phyloP scores from a whole-genome alignment of 2,888 invertebrate genomes.

The Luffia ferchaultella region DNA sequence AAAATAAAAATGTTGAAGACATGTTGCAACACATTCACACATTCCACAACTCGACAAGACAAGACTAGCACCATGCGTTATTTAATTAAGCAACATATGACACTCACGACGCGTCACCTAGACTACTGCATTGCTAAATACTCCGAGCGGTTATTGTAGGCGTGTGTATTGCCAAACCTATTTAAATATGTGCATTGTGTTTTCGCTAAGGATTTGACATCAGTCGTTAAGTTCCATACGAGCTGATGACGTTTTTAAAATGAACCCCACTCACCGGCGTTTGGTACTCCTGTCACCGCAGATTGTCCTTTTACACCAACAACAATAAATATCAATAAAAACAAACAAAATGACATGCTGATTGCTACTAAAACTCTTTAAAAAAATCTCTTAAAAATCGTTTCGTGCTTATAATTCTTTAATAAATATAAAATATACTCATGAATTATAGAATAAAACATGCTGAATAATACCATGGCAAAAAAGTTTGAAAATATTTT shows the following conservation, averaged over 20 bases:
- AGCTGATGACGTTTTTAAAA: not conserved
- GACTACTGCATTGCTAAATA: not conserved
- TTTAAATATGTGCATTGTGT: not conserved
- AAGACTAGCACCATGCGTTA: not conserved
- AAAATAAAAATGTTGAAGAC: no score
- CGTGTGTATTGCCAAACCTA: not conserved
- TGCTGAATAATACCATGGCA: constrained; percentile 4
- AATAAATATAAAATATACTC: constrained; percentile 14
- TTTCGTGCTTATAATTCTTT: not conserved
- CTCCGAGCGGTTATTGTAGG: not conserved
- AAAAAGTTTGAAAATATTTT: no score
- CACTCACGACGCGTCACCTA: not conserved
- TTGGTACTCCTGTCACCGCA: constrained; percentile 35
- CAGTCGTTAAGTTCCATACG: no score
- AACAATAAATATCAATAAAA: constrained; percentile 24
- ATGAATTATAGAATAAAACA: constrained; percentile 13
- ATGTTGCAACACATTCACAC: not conserved
- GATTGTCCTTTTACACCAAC: constrained; percentile 43
- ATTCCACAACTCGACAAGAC: not conserved
- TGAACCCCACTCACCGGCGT: constrained; percentile 45
- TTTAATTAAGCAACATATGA: not conserved
- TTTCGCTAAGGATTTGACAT: not conserved
- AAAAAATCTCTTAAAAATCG: not conserved
- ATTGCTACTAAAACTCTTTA: not conserved
- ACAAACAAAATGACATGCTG: constrained; percentile 21